phyloP scores from a whole-genome alignment of 2,113 vertebrate genomes.

The Sinocyclocheilus grahami region DNA sequence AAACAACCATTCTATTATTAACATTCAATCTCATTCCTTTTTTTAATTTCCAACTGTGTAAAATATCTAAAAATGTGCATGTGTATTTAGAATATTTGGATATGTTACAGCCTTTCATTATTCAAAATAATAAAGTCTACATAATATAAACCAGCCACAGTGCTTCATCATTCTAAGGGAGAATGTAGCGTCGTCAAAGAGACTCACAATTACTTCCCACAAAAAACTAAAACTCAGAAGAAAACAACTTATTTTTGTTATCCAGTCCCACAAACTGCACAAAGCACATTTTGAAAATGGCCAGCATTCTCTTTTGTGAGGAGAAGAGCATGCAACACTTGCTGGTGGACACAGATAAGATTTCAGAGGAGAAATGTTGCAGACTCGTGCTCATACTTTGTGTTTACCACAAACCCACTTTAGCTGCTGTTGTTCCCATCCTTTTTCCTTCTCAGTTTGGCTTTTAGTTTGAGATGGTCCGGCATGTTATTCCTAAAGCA shows the following conservation, averaged over 20 bases:
- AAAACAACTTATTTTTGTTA: not conserved
- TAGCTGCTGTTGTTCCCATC: slow-evolving; percentile 76
- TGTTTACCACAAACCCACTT: slow-evolving; percentile 95
- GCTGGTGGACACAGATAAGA: not conserved
- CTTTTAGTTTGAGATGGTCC: slow-evolving; percentile 81
- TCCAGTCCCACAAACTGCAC: not conserved
- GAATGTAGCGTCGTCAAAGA: not conserved
- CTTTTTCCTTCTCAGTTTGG: slow-evolving; percentile 80
- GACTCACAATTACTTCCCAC: not conserved
- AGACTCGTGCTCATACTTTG: slow-evolving; percentile 38
- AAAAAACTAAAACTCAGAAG: not conserved
- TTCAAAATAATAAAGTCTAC: not conserved
- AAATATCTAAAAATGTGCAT: not conserved
- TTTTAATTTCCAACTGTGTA: not conserved
- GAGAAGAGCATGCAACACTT: not conserved
- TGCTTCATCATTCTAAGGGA: not conserved
- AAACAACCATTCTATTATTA: not conserved
- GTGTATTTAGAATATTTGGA: not conserved
- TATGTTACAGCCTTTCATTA: not conserved
- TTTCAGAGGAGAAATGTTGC: not conserved
- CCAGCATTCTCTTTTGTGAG: slow-evolving; percentile 22
- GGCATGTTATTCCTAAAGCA: slow-evolving; percentile 91
- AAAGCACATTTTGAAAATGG: slow-evolving; percentile 21
- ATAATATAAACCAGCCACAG: not conserved
- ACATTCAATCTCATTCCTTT: not conserved